phyloP scores from a whole-genome alignment of 1,140 invertebrate species.

The Drosophila busckii region DNA sequence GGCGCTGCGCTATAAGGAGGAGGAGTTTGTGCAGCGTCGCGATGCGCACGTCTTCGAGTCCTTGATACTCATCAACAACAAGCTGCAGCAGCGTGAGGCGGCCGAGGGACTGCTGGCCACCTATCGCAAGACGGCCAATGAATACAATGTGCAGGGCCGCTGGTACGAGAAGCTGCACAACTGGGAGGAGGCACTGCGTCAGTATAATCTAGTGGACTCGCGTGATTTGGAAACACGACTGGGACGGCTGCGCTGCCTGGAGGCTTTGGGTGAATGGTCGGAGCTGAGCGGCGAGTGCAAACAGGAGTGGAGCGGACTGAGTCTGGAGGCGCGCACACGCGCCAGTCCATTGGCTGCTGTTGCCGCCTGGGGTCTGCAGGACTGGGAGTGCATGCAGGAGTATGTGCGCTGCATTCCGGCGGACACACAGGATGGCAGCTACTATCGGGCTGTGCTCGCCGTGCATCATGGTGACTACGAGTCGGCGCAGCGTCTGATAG shows the following conservation, averaged over 20 bases:
- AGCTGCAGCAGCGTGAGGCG: constrained; percentile 98
- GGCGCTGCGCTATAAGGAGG: constrained; percentile 99
- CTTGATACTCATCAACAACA: constrained; percentile 98
- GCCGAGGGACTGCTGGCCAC: constrained; percentile 96
- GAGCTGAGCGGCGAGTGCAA: constrained; percentile 87
- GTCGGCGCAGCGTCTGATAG: constrained; percentile 87
- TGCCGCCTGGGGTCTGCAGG: constrained; percentile 95
- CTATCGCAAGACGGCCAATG: constrained; percentile 83
- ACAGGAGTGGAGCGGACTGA: constrained; percentile 86
- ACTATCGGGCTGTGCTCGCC: constrained; percentile 96
- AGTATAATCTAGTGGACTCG: constrained; percentile 87
- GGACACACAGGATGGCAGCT: constrained; percentile 95
- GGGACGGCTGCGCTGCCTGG: constrained; percentile 97
- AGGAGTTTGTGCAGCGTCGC: constrained; percentile 88
- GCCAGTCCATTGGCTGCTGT: constrained; percentile 96
- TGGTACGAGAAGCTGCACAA: constrained; percentile 99
- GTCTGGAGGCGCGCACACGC: constrained; percentile 86
- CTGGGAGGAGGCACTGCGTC: constrained; percentile 96
- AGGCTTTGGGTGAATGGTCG: constrained; percentile 98
- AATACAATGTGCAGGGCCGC: constrained; percentile 89
- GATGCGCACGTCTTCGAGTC: constrained; percentile 92
- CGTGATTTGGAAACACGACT: constrained; percentile 90
- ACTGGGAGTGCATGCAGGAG: constrained; percentile 95
- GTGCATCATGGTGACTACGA: constrained; percentile 93
- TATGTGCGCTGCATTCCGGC: constrained; percentile 92